Evolutionary conservation across 2,797 vertebrate genomes (phyloP).

Genomic region (Xiphorhynchus erythropygius): DNA sequence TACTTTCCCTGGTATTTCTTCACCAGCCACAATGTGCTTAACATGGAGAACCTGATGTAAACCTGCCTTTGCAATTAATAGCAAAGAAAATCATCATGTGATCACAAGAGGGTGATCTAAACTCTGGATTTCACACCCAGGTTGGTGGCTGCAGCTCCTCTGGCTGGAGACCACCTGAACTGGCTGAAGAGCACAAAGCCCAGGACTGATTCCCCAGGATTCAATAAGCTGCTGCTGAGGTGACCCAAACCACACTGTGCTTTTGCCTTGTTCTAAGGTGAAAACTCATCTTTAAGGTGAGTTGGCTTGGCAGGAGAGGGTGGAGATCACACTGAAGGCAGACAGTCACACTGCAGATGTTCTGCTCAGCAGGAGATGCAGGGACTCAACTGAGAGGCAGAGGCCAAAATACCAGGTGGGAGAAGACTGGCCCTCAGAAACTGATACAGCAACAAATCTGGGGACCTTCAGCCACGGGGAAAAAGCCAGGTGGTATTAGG

Average conservation of each 20-base stretch:
- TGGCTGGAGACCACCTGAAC: neutral
- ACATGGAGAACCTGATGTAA: neutral
- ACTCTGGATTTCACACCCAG: neutral
- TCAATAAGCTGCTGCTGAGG: neutral
- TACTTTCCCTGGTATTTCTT: neutral
- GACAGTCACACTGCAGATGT: neutral
- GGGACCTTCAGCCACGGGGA: neutral
- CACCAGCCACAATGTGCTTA: neutral
- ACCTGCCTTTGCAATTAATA: neutral
- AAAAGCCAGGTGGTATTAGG: neutral
- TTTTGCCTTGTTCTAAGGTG: neutral
- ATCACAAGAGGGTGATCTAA: neutral
- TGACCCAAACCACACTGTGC: neutral
- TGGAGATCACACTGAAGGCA: neutral
- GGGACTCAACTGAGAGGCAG: neutral
- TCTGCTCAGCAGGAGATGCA: rapidly evolving
- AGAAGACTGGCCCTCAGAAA: neutral
- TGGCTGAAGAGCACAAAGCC: neutral
- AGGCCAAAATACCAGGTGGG: neutral
- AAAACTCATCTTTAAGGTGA: neutral
- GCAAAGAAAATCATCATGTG: neutral
- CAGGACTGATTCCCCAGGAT: neutral
- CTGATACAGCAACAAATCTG: neutral
- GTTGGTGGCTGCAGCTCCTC: neutral
- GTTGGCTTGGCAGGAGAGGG: neutral